phyloP scores from a whole-genome alignment of 2,113 vertebrate species.

The Tragelaphus imberbis region DNA sequence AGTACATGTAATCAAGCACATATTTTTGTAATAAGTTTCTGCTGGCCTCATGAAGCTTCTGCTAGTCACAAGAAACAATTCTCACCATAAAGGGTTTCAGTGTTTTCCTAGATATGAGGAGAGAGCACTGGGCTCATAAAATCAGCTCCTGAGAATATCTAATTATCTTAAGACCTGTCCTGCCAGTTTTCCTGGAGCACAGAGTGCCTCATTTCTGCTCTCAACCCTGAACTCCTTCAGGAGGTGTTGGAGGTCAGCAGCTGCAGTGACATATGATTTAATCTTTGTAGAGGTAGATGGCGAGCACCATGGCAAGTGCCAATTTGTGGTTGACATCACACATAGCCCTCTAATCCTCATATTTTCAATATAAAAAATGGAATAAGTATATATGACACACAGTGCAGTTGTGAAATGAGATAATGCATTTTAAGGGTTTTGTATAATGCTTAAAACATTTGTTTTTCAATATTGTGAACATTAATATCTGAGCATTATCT shows the following conservation, averaged over 20 bases:
- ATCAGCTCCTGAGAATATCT: neutral
- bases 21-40: neutral
- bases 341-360: neutral
- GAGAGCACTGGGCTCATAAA: neutral
- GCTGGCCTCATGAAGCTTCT: neutral
- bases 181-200: neutral
- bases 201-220: neutral
- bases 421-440: neutral
- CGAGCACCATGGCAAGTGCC: neutral
- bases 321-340: neutral
- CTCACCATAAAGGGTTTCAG: neutral
- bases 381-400: neutral
- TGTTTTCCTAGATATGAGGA: neutral
- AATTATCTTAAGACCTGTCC: neutral
- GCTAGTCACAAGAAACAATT: neutral
- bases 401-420: neutral
- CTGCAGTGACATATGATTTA: neutral
- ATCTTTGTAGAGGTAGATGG: neutral
- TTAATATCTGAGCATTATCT: neutral
- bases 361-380: neutral
- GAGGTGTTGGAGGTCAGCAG: neutral
- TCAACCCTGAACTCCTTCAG: neutral
- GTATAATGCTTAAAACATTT: neutral
- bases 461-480: neutral
- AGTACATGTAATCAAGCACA: neutral